Conservation (phyloP, 2,888 invertebrate genomes). For the Cephus pygmeus region DNA sequence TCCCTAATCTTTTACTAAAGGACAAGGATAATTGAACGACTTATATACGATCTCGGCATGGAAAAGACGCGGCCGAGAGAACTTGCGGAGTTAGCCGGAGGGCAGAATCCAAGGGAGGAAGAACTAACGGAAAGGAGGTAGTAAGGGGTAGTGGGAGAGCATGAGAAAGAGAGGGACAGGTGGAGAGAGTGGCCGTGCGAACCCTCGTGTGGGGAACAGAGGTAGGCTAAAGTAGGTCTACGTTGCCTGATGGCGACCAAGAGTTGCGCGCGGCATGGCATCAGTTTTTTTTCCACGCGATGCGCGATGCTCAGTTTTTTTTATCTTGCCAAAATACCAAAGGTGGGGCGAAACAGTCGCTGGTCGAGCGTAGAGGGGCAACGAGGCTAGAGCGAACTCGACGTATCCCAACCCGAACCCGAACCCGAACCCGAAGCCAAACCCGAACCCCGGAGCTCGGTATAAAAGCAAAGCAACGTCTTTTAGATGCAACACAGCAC, state of each 20-base stretch:
- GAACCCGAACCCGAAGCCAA: conserved; percentile 20
- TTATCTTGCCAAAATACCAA: conserved; percentile 23
- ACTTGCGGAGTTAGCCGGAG: too few relatives aligned
- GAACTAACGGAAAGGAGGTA: too few relatives aligned
- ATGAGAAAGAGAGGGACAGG: conserved; percentile 13
- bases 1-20: too few relatives aligned
- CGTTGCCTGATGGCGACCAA: too few relatives aligned
- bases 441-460: conserved; percentile 48
- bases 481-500: conserved; percentile 65
- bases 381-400: conserved; percentile 42
- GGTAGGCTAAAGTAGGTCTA: not conserved
- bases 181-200: conserved; percentile 7
- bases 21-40: too few relatives aligned
- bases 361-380: conserved; percentile 12
- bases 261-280: too few relatives aligned
- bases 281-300: conserved; percentile 19
- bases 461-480: conserved; percentile 66
- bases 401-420: conserved; percentile 34
- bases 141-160: conserved; percentile 18
- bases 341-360: conserved; percentile 21
- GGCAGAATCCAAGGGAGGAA: too few relatives aligned
- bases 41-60: too few relatives aligned
- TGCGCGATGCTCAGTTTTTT: conserved; percentile 18
- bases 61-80: conserved; percentile 17
- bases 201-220: not conserved